Evolutionary conservation across 2,888 invertebrate species (phyloP).

Genomic region (Drosophila anceps): DNA sequence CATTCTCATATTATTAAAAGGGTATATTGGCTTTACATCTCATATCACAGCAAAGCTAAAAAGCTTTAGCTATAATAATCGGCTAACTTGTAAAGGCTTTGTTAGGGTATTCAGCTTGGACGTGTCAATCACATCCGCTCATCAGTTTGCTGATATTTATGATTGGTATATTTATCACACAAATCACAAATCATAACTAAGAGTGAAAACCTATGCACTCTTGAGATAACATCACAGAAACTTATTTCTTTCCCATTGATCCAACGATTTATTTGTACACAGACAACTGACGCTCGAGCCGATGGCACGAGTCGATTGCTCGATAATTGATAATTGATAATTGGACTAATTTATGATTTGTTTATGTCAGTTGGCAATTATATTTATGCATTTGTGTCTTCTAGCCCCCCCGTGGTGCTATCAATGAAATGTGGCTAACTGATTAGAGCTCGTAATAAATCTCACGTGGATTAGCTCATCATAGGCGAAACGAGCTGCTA

Average conservation of each 20-base stretch:
- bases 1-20: not conserved
- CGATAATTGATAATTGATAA: slow-evolving; percentile 1
- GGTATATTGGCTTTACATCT: not conserved
- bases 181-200: not conserved
- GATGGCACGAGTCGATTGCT: not conserved
- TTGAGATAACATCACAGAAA: not conserved
- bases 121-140: not conserved
- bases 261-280: not conserved
- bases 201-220: not conserved
- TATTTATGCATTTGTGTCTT: not conserved
- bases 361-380: slow-evolving; percentile 5
- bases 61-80: not conserved
- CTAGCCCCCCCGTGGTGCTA: slow-evolving; percentile 16
- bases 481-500: slow-evolving; percentile 17
- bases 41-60: not conserved
- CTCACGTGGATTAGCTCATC: slow-evolving; percentile 36
- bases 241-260: not conserved
- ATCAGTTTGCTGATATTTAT: not conserved
- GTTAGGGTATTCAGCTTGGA: not conserved
- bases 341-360: slow-evolving; percentile 16
- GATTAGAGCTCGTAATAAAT: slow-evolving; percentile 39
- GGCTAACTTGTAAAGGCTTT: not conserved
- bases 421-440: slow-evolving; percentile 15
- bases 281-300: too few relatives aligned
- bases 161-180: fast-evolving